Evolutionary conservation across 1,140 invertebrate species (phyloP).

Genomic region (Amphibalanus amphitrite): DNA sequence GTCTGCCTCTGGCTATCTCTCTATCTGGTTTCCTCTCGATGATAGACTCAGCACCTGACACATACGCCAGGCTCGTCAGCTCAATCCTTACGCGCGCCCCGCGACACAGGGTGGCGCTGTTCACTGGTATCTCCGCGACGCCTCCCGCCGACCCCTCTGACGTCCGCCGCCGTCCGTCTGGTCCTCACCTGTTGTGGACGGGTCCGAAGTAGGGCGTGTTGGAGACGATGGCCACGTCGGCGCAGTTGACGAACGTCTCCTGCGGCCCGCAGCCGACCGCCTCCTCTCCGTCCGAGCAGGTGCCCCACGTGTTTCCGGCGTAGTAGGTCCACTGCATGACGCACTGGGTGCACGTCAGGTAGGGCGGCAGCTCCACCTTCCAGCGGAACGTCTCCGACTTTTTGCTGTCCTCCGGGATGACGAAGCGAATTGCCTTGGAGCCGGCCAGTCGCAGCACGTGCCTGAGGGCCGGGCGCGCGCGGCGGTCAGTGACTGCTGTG

Average conservation of each 20-base stretch:
- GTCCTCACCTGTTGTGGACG: not conserved
- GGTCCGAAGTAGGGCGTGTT: conserved; percentile 27
- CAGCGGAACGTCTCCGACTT: conserved; percentile 58
- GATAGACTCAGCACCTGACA: not conserved
- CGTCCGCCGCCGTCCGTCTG: too few species aligned
- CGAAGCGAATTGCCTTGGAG: conserved; percentile 34
- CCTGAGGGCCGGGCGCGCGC: too few species aligned
- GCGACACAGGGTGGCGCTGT: too few species aligned
- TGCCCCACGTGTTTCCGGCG: conserved; percentile 67
- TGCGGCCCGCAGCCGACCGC: conserved; percentile 65
- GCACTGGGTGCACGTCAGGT: conserved; percentile 40
- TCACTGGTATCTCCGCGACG: too few species aligned
- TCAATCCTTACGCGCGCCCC: too few species aligned
- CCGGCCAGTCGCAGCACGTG: conserved; percentile 44
- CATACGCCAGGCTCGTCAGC: too few species aligned
- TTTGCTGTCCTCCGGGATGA: conserved; percentile 41
- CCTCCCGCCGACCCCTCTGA: too few species aligned
- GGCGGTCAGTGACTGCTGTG: too few species aligned
- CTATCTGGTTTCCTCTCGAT: too few species aligned
- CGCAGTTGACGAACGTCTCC: conserved; percentile 75
- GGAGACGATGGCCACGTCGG: conserved; percentile 48
- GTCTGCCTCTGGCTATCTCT: too few species aligned
- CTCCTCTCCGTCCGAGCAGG: conserved; percentile 61
- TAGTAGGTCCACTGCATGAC: conserved; percentile 48
- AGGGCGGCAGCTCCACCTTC: conserved; percentile 53